Evolutionary conservation across 1,140 invertebrate species (phyloP), one percentile per base, ranked within the genome.

Genomic region (Triops cancriformis): DNA sequence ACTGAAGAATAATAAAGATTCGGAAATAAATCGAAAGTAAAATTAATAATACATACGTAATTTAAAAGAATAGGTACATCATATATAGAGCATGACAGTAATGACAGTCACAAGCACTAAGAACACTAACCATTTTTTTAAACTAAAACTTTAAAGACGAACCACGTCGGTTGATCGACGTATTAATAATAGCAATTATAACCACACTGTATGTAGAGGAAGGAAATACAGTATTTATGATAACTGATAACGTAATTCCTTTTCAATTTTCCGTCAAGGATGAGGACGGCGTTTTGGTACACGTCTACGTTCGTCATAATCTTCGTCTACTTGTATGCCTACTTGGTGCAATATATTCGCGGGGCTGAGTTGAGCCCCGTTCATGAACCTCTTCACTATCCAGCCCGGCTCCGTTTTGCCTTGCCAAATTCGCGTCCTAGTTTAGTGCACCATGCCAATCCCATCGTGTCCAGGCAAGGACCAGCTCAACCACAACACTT

Each of bases 251-350:
- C 10, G 14, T 6, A 28, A 7, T 74, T n/a, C 10, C 6, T 12
- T 26, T 74, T 1, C 23, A n/a, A 23, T 74, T 72, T 73, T 28
- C 75, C 1, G 77, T 80, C 45, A 76, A 83, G 78, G 76, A 86
- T 86, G 85, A 86, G 85, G 82, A 82, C 84, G 12, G 85, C 85
- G 11, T 80, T 82, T 64, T 86, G 85, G 85, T 85, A 85, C 80
- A 79, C 85, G 78, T 85, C 83, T 73, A 84, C 82, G 76, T 80
- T 86, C 11, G 80, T 86, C 28, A 83, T 86, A 14, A 82, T 83
- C 31, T 84, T 86, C 79, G 79, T 86, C 42, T 86, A 85, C 81
- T 80, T 86, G 41, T 86, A 86, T 80, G 78, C 85, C 72, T 81
- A 83, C 12, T 83, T 84, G 37, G 81, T 86, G 42, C 83, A 86